These are phyloP conservation scores for Dinoponera quadriceps DNA, from an alignment of 1,140 invertebrate species.

Conservation along the genomic window DNA sequence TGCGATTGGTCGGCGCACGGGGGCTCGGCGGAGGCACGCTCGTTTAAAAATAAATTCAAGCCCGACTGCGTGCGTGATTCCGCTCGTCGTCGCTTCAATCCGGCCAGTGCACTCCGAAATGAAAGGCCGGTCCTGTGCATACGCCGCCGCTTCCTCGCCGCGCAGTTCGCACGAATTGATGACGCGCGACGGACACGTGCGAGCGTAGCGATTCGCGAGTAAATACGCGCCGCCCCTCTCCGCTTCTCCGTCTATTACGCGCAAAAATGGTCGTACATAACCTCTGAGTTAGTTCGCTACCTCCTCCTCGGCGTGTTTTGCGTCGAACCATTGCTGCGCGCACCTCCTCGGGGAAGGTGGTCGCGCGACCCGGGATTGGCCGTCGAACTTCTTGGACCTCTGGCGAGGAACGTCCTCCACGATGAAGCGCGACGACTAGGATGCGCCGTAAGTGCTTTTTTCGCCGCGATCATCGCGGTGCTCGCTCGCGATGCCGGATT, in stretches of 20 bases:
- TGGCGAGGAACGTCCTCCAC: neutral
- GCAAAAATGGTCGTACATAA: slow-evolving; percentile 53
- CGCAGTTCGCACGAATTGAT: neutral
- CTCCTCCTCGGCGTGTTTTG: too few relatives aligned
- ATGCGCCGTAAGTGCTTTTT: slow-evolving; percentile 10
- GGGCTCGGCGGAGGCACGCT: slow-evolving; percentile 66
- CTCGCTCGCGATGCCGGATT: too few relatives aligned
- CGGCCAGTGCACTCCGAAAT: slow-evolving; percentile 76
- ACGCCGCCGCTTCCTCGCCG: neutral
- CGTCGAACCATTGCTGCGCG: too few relatives aligned
- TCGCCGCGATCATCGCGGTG: too few relatives aligned
- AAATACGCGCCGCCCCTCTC: slow-evolving; percentile 20
- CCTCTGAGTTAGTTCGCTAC: too few relatives aligned
- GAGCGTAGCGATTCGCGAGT: neutral
- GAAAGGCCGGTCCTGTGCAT: slow-evolving; percentile 8
- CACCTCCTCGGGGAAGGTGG: too few relatives aligned
- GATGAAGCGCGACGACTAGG: slow-evolving; percentile 18
- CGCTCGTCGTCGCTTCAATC: slow-evolving; percentile 65
- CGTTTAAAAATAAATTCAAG: slow-evolving; percentile 78
- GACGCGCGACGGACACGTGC: slow-evolving; percentile 40
- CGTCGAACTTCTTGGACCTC: too few relatives aligned
- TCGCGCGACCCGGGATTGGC: too few relatives aligned
- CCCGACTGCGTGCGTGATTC: slow-evolving; percentile 13
- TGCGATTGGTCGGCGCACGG: slow-evolving; percentile 69
- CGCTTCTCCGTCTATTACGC: neutral